Conservation (phyloP, 2,113 vertebrate species). For the Lagopus muta region DNA sequence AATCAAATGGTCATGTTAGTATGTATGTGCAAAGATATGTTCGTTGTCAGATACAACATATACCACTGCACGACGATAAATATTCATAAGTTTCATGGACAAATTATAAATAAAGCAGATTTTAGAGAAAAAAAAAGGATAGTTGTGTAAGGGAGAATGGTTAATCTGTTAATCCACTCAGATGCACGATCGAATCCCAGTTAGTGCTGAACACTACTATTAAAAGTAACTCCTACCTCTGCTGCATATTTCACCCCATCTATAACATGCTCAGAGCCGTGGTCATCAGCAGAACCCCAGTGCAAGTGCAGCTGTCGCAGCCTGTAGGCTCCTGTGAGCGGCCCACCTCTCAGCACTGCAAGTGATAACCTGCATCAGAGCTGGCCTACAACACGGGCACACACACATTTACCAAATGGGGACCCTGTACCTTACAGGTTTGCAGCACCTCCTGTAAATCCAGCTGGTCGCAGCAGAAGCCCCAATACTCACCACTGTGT, state of each 20-base stretch:
- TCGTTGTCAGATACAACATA: background rate
- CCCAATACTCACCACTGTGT: background rate
- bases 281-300: conserved; percentile 88
- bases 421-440: rapidly evolving
- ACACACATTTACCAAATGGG: rapidly evolving
- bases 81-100: background rate
- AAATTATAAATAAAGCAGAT: background rate
- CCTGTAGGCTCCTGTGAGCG: conserved; percentile 85
- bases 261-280: conserved; percentile 92
- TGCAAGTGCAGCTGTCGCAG: conserved; percentile 96
- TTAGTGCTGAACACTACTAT: background rate
- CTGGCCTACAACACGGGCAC: background rate
- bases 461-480: background rate
- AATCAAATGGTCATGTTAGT: background rate
- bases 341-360: conserved; percentile 89
- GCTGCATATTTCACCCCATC: conserved; percentile 86
- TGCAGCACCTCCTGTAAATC: background rate
- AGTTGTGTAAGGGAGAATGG: background rate
- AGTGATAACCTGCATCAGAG: conserved; percentile 32
- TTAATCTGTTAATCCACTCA: background rate
- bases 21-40: background rate
- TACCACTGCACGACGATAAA: rapidly evolving
- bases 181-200: background rate
- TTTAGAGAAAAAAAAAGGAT: background rate
- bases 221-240: conserved; percentile 81